Conservation (phyloP, 2,113 vertebrate genomes). For the Aplodontia rufa region DNA sequence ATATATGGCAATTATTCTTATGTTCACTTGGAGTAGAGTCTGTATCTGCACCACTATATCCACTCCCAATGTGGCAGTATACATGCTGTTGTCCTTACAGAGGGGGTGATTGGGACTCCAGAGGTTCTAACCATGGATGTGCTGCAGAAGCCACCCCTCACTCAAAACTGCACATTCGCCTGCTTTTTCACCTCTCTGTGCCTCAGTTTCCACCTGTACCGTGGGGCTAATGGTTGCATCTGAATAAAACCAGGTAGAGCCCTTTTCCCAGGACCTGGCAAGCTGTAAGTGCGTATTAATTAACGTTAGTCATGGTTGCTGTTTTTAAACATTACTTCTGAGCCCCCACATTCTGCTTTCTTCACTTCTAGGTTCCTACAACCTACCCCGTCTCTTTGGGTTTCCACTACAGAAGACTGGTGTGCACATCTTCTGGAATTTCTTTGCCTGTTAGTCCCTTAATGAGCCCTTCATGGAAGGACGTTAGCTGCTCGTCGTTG, state of each 20-base stretch:
- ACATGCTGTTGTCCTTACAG: background rate
- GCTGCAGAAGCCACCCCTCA: background rate
- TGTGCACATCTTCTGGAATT: too few species aligned
- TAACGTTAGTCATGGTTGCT: background rate
- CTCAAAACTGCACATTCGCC: background rate
- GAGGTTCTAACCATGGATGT: background rate
- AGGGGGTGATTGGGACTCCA: background rate
- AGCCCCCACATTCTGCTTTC: background rate
- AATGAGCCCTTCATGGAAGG: background rate
- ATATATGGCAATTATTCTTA: background rate
- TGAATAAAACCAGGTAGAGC: background rate
- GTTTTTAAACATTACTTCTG: background rate
- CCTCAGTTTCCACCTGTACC: background rate
- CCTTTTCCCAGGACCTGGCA: background rate
- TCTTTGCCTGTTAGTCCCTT: background rate
- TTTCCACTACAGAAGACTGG: background rate
- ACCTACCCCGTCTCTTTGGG: background rate
- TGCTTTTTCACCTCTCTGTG: background rate
- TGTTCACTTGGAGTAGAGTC: background rate
- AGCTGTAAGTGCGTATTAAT: background rate
- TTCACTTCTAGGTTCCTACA: background rate
- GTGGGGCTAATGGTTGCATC: background rate
- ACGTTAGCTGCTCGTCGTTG: background rate
- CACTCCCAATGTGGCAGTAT: background rate
- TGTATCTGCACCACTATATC: too few species aligned